Conservation (phyloP, 1,140 invertebrate species). For the Zeugodacus cucurbitae region DNA sequence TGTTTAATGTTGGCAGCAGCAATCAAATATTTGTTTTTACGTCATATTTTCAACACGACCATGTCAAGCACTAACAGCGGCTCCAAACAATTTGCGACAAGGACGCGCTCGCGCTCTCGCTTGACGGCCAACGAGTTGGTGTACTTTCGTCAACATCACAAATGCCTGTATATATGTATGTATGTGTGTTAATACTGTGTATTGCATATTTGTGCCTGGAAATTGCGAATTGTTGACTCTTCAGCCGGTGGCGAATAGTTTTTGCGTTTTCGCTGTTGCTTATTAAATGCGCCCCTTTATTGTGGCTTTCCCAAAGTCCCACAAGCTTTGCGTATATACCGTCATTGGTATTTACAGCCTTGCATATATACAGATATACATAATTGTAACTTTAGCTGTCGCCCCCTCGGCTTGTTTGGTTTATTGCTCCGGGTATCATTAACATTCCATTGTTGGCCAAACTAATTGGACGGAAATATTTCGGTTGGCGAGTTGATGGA, state of each 20-base stretch:
- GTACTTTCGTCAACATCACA: not conserved
- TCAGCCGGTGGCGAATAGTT: not conserved
- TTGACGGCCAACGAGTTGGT: not conserved
- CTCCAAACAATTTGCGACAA: not conserved
- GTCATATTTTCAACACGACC: constrained; percentile 13
- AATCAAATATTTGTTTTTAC: constrained; percentile 35
- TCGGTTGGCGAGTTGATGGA: constrained; percentile 29
- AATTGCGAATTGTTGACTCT: not conserved
- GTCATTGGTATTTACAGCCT: not conserved
- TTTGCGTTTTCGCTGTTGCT: not conserved
- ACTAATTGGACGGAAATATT: constrained; percentile 39
- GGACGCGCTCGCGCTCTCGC: not conserved
- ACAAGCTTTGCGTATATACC: not conserved
- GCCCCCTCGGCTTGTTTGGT: constrained; percentile 25
- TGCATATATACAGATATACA: not conserved
- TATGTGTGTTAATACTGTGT: not conserved
- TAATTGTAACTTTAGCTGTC: not conserved
- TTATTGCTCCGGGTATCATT: constrained; percentile 34
- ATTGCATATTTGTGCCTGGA: not conserved
- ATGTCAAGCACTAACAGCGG: not conserved
- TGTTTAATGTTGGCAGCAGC: not conserved
- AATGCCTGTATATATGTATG: not conserved
- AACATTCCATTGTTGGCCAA: constrained; percentile 36
- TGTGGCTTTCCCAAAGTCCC: not conserved
- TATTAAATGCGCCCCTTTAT: not conserved